Conservation (phyloP, 2,797 vertebrate species). For the Margarornis squamiger region DNA sequence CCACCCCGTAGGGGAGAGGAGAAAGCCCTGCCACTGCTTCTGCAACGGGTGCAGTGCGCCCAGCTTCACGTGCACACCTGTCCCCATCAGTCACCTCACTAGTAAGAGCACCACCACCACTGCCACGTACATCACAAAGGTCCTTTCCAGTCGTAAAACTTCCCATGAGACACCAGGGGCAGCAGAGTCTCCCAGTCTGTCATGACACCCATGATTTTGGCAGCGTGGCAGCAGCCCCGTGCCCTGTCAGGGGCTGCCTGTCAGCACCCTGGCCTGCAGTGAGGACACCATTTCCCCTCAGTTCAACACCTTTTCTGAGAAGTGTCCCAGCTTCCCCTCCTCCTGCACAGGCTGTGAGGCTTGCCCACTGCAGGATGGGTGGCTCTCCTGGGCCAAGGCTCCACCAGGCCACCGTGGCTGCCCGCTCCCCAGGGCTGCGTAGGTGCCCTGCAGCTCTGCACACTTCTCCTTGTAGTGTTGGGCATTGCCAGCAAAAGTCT, state of each 20-base stretch:
- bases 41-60: accelerated
- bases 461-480: conserved; percentile 73
- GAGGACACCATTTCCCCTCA: background rate
- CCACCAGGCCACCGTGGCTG: background rate
- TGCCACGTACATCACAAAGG: accelerated
- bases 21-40: background rate
- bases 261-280: background rate
- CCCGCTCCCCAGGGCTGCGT: background rate
- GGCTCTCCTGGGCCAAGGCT: background rate
- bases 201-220: background rate
- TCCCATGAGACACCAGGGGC: background rate
- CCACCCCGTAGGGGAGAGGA: accelerated
- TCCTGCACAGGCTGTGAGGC: conserved; percentile 75
- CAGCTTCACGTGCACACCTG: accelerated
- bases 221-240: background rate
- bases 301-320: conserved; percentile 37
- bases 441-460: background rate
- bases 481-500: conserved; percentile 79
- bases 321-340: conserved; percentile 72
- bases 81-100: background rate
- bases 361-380: accelerated
- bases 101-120: background rate
- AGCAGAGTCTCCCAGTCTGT: background rate
- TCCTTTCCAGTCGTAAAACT: background rate
- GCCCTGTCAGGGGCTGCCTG: accelerated